Conservation (phyloP, 1,140 invertebrate genomes). For the Drosophila ananassae region DNA sequence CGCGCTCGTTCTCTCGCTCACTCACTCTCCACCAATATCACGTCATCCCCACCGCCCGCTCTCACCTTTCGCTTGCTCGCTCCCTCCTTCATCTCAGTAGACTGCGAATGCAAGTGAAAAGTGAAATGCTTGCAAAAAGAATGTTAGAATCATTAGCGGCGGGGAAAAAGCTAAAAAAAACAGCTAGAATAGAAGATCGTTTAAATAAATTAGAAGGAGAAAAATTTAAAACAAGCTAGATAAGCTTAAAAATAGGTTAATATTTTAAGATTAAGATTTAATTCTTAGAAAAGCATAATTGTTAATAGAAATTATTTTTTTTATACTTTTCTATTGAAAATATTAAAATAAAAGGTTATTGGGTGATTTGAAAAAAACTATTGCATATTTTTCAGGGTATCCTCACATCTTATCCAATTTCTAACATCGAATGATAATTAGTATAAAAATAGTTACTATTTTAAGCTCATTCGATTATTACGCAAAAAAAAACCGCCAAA, state of each 20-base stretch:
- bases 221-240: too few relatives aligned
- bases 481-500: not conserved
- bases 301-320: too few relatives aligned
- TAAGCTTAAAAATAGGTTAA: not conserved
- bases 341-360: not conserved
- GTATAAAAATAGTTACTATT: too few relatives aligned
- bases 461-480: not conserved
- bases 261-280: too few relatives aligned
- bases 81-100: conserved; percentile 54
- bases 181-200: not conserved
- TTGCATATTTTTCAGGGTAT: not conserved
- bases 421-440: too few relatives aligned
- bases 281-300: too few relatives aligned
- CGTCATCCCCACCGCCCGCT: not conserved
- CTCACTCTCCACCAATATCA: conserved; percentile 7
- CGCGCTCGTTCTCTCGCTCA: conserved; percentile 10
- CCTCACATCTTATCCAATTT: too few relatives aligned
- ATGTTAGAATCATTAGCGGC: conserved; percentile 48
- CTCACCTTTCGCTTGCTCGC: conserved; percentile 12
- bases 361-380: not conserved
- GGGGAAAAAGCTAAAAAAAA: conserved; percentile 14
- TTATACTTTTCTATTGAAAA: too few relatives aligned
- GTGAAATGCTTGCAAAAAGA: conserved; percentile 74
- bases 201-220: not conserved
- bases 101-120: conserved; percentile 51